Conservation (phyloP, 2,797 vertebrate genomes). For the Malacoctenus gilli region DNA sequence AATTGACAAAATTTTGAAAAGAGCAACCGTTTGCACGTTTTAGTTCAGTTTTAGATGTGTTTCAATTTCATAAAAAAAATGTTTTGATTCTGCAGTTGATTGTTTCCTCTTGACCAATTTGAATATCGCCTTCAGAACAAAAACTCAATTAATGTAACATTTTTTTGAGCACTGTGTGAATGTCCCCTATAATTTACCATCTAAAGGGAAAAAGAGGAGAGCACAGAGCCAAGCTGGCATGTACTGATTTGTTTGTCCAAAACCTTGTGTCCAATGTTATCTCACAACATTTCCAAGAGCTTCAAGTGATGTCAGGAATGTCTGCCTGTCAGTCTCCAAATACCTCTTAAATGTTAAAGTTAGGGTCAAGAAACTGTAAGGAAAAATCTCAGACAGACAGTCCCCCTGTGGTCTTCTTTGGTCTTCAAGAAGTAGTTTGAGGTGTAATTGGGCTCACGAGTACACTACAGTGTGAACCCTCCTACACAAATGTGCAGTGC, state of each 20-base stretch:
- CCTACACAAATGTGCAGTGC: background rate
- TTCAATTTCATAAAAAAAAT: too few relatives aligned
- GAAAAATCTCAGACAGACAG: background rate
- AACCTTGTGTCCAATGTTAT: background rate
- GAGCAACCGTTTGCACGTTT: too few relatives aligned
- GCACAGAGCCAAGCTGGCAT: too few relatives aligned
- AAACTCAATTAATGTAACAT: too few relatives aligned
- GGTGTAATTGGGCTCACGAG: background rate
- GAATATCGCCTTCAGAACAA: too few relatives aligned
- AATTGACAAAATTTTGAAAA: conserved; percentile 39
- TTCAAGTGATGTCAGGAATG: background rate
- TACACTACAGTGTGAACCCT: background rate
- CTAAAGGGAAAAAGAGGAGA: background rate
- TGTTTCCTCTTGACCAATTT: too few relatives aligned
- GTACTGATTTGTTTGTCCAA: background rate
- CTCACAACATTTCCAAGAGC: background rate
- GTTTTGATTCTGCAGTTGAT: too few relatives aligned
- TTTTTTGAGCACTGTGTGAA: too few relatives aligned
- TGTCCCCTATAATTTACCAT: too few relatives aligned
- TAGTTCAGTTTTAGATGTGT: too few relatives aligned
- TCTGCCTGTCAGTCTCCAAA: background rate
- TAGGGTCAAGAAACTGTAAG: background rate
- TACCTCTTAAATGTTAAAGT: background rate
- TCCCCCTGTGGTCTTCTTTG: background rate
- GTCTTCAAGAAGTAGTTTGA: background rate